Evolutionary conservation across 2,888 invertebrate genomes (phyloP), one percentile per base, ranked within the genome.

Genomic region (Cryptocephalus primarius): DNA sequence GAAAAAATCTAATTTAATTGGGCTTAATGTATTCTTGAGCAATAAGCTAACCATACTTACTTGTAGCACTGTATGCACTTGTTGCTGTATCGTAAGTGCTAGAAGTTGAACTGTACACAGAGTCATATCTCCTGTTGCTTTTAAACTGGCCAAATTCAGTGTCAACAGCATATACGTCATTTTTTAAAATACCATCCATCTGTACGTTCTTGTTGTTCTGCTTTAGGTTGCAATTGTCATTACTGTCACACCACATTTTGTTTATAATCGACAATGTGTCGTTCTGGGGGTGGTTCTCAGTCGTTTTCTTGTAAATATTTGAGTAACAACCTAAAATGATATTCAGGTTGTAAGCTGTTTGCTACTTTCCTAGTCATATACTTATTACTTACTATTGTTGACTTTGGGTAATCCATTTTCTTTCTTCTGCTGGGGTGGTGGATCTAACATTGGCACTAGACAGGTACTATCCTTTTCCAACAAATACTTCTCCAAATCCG

Each of bases 401-500:
- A 70, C 64, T 55, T 71, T 71, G 9, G 69, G 66, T 12, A 67
- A 52, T 41, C 47, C 45, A 11, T 36, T 36, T 36, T 14, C 40
- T 43, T 50, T 50, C n/a, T 43, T 43, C 31, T 51, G 55, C 45
- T 55, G 70, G 0, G 75, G 75, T 0, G 75, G 75, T 4, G 75
- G 76, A 52, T 69, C 65, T 33, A 76, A 53, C 11, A 68, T 55
- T 11, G 76, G 75, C 46, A 75, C 71, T n/a, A 59, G 56, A 34
- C 44, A 44, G 13, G 47, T 53, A 40, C 49, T 55, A 31, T 54
- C 57, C 47, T 60, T 61, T 8, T 54, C 54, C 34, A 61, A 48
- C 10, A 83, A 67, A 55, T 76, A 77, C 55, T 80, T 82, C 62
- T 84, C 83, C 42, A 83, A 63, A 59, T 83, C 82, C 0, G 76